Percentiles rank a stretch among this genome's conserved stretches.
Conservation (phyloP, 2,888 invertebrate species). For the Eustalomyia histrio region DNA sequence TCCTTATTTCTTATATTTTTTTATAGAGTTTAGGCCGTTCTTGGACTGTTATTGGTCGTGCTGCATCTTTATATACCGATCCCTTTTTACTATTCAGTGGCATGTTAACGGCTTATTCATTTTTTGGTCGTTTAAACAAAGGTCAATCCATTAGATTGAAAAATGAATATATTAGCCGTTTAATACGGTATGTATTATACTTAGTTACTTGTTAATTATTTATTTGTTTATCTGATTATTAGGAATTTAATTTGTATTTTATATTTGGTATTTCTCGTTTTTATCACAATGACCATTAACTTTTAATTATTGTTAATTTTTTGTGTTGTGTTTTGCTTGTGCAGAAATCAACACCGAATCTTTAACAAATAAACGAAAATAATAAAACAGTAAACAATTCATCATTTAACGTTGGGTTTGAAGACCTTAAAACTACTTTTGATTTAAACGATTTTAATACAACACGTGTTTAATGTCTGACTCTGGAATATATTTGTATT, state of each 20-base stretch:
- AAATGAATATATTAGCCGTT: conserved; percentile 83
- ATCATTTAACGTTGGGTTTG: not conserved
- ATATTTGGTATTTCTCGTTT: not conserved
- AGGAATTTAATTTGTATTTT: too few relatives aligned
- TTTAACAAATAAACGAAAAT: not conserved
- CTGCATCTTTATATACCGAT: conserved; percentile 86
- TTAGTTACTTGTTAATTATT: not conserved
- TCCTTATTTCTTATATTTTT: conserved; percentile 7
- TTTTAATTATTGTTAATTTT: conserved; percentile 4
- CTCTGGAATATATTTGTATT: not conserved
- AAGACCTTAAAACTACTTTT: not conserved
- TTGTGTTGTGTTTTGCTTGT: not conserved
- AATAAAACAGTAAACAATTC: too few relatives aligned
- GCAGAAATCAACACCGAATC: conserved; percentile 8
- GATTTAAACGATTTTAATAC: not conserved
- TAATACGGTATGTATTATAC: conserved; percentile 79
- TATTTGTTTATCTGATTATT: conserved; percentile 3
- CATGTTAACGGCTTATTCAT: conserved; percentile 83
- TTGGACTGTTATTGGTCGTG: conserved; percentile 85
- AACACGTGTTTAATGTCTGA: not conserved
- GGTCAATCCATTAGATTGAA: conserved; percentile 81
- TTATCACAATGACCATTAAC: not conserved
- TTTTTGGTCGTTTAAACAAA: conserved; percentile 82
- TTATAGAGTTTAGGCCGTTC: conserved; percentile 82
- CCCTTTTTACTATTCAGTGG: conserved; percentile 86